Conservation (phyloP, 2,113 vertebrate genomes). For the Hucho hucho region DNA sequence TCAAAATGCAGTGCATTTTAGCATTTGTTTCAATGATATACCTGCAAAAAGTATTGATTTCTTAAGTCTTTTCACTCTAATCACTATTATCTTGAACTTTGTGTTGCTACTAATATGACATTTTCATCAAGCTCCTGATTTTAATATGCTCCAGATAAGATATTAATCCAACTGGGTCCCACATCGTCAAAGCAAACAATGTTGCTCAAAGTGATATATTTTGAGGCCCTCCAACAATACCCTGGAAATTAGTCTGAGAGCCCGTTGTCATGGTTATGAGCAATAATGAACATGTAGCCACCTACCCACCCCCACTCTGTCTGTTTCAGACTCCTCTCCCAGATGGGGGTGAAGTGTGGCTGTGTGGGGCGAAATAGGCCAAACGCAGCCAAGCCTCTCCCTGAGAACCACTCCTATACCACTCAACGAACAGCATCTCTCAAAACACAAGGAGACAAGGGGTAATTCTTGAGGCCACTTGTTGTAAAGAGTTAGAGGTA, state of each 20-base stretch:
- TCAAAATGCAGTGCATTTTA: not conserved
- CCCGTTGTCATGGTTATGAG: conserved; percentile 34
- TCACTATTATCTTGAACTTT: not conserved
- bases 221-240: conserved; percentile 6
- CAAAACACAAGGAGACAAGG: not conserved
- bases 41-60: not conserved
- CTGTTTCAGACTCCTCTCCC: conserved; percentile 21
- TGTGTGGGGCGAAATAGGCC: conserved; percentile 23
- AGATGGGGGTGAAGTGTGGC: conserved; percentile 9
- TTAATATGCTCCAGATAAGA: not conserved
- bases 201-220: conserved; percentile 26
- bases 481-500: not conserved
- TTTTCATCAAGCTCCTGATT: not conserved
- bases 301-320: conserved; percentile 15
- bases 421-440: not conserved
- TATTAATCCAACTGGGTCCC: not conserved
- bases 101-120: not conserved
- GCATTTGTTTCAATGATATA: not conserved
- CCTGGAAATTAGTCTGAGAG: conserved; percentile 24
- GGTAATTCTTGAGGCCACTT: not conserved
- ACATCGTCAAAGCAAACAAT: conserved; percentile 25
- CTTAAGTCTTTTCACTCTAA: not conserved
- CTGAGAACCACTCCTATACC: conserved; percentile 27
- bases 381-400: conserved; percentile 1
- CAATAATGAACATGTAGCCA: conserved; percentile 33